phyloP scores from a whole-genome alignment of 2,113 vertebrate genomes.

The Arizona elegans region DNA sequence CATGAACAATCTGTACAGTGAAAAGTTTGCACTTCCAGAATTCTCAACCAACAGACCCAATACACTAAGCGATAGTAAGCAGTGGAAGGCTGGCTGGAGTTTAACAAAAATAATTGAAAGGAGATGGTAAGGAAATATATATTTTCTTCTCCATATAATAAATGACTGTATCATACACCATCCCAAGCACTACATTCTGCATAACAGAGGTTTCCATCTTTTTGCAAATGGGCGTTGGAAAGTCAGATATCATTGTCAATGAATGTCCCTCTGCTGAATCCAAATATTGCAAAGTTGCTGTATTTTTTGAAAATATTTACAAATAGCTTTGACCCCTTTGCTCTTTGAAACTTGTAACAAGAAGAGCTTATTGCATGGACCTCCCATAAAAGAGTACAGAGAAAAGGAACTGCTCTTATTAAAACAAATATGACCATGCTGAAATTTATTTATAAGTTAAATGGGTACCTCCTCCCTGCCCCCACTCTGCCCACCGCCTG shows the following conservation, averaged over 20 bases:
- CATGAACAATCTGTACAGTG: not conserved
- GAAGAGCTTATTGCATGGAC: not conserved
- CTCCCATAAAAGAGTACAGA: not conserved
- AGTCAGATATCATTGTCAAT: slow-evolving; percentile 8
- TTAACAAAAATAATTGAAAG: not conserved
- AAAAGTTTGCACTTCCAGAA: not conserved
- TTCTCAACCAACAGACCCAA: not conserved
- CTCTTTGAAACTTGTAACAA: not conserved
- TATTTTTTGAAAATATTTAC: not conserved
- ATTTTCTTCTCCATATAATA: not conserved
- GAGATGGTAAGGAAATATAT: not conserved
- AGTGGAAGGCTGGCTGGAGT: not conserved
- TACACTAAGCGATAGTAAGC: not conserved
- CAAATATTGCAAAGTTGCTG: not conserved
- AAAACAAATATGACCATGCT: not conserved
- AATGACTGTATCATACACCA: not conserved
- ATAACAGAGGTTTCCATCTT: slow-evolving; percentile 11
- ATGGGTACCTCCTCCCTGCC: rapidly evolving
- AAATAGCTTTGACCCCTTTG: not conserved
- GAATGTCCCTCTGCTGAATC: slow-evolving; percentile 2
- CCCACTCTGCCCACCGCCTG: too few species aligned
- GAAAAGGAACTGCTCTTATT: not conserved
- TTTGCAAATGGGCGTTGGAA: slow-evolving; percentile 5
- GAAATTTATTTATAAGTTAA: not conserved
- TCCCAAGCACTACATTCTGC: not conserved